A percentile compares a stretch with the other conserved stretches of the same genome.
Conservation (phyloP, 2,888 invertebrate genomes). For the Spisula subtruncata region DNA sequence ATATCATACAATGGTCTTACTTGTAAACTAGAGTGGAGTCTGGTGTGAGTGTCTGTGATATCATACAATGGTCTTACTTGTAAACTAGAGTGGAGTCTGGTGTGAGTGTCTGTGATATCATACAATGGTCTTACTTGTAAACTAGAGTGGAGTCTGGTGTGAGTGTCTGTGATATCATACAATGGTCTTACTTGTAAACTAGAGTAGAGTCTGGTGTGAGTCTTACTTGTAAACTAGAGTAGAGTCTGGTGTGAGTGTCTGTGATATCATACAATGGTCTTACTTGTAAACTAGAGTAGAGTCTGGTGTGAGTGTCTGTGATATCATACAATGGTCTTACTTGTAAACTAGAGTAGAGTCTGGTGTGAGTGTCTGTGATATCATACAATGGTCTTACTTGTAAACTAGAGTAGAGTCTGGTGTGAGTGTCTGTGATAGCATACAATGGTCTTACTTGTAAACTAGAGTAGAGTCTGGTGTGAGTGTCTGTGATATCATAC, state of each 20-base stretch:
- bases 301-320: constrained; percentile 49
- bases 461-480: constrained; percentile 31
- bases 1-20: constrained; percentile 37
- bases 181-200: constrained; percentile 37
- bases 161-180: constrained; percentile 41
- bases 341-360: background rate
- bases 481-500: constrained; percentile 41
- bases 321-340: constrained; percentile 37
- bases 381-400: constrained; percentile 38
- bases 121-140: constrained; percentile 33
- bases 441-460: constrained; percentile 33
- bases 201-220: constrained; percentile 39
- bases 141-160: constrained; percentile 30
- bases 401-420: constrained; percentile 31
- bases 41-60: constrained; percentile 48
- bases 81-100: constrained; percentile 29
- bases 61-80: constrained; percentile 38
- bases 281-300: background rate
- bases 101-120: constrained; percentile 46
- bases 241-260: constrained; percentile 47
- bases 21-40: background rate
- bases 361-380: constrained; percentile 48
- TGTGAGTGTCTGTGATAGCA: constrained; percentile 45
- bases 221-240: no score
- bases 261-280: constrained; percentile 42